Conservation (phyloP, 2,888 invertebrate genomes). For the Mayetiola destructor region DNA sequence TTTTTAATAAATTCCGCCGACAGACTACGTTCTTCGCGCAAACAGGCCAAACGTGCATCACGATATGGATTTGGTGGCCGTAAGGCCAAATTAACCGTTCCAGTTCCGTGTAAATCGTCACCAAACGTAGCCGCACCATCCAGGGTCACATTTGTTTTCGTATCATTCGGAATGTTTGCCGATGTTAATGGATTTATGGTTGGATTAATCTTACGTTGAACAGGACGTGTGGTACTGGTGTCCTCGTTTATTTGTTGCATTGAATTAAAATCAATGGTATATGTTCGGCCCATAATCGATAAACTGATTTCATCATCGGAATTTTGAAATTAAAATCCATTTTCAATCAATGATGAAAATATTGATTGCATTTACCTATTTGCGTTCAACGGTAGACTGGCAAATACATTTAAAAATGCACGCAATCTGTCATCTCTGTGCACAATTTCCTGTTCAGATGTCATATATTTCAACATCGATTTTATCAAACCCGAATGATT, state of each 20-base stretch:
- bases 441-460: constrained; percentile 43
- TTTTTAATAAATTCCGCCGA: constrained; percentile 59
- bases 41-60: constrained; percentile 54
- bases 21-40: constrained; percentile 54
- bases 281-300: constrained; percentile 81
- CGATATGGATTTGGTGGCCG: constrained; percentile 20
- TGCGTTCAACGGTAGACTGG: constrained; percentile 52
- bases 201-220: constrained; percentile 65
- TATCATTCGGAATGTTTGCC: not conserved
- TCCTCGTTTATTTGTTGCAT: constrained; percentile 99
- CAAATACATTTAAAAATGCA: constrained; percentile 83
- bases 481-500: constrained; percentile 91
- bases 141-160: not conserved
- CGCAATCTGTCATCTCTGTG: constrained; percentile 61
- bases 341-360: no score
- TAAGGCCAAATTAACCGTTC: constrained; percentile 17
- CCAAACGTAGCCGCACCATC: not conserved
- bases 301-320: constrained; percentile 93
- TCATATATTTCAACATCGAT: constrained; percentile 76
- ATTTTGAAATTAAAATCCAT: no score
- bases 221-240: constrained; percentile 83
- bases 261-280: constrained; percentile 89
- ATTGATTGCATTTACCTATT: constrained; percentile 31
- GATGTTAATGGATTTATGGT: constrained; percentile 33
- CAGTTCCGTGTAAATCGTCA: constrained; percentile 12